Percentiles rank a stretch among this genome's conserved stretches.
phyloP scores from a whole-genome alignment of 2,113 vertebrate species.

The Neotragus moschatus region DNA sequence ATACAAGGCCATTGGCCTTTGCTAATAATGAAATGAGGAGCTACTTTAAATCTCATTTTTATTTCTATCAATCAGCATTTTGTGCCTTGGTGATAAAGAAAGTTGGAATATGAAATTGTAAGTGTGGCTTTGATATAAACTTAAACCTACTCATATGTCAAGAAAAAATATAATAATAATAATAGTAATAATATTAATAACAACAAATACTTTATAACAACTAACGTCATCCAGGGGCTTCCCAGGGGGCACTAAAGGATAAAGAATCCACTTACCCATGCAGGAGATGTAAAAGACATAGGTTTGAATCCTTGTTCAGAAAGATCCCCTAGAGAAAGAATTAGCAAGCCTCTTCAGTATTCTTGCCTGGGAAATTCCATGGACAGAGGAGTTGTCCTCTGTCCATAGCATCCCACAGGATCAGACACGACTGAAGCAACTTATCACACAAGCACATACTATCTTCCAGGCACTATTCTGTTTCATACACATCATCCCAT shows the following conservation, averaged over 20 bases:
- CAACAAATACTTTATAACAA: not conserved
- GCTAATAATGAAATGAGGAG: not conserved
- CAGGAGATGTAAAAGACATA: not conserved
- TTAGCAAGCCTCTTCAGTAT: not conserved
- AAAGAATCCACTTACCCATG: not conserved
- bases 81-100: not conserved
- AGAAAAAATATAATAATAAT: not conserved
- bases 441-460: not conserved
- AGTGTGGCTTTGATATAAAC: not conserved
- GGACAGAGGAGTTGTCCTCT: not conserved
- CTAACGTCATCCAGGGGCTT: not conserved
- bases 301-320: not conserved
- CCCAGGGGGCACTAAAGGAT: not conserved
- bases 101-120: not conserved
- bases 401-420: not conserved
- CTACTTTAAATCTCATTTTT: not conserved
- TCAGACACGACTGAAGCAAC: not conserved
- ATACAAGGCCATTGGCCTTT: not conserved
- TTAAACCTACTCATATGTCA: not conserved
- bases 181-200: not conserved
- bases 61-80: not conserved
- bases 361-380: not conserved
- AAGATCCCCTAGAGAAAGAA: not conserved
- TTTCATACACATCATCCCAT: not conserved
- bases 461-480: not conserved